Percentiles rank a stretch among this genome's conserved stretches.
These are phyloP conservation scores for Lamellibrachia luymesi DNA, from an alignment of 1,140 invertebrate genomes.

Conservation along the genomic window DNA sequence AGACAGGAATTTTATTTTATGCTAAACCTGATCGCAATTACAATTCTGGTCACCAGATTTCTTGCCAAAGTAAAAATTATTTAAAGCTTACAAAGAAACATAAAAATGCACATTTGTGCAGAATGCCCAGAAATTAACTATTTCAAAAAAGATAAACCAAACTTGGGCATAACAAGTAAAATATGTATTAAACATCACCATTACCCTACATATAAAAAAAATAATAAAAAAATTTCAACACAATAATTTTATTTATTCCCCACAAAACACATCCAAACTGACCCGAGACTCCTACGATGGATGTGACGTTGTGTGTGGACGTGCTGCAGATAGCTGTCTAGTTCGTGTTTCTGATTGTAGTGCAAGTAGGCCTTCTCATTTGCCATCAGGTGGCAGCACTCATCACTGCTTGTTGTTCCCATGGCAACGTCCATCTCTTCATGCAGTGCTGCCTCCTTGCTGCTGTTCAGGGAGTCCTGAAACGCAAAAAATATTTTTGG, in stretches of 20 bases:
- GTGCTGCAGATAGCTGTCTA: constrained; percentile 16
- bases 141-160: too few relatives aligned
- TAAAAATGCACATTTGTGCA: too few relatives aligned
- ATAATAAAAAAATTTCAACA: too few relatives aligned
- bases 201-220: too few relatives aligned
- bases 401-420: constrained; percentile 2
- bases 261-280: background rate
- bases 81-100: too few relatives aligned
- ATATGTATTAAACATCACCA: too few relatives aligned
- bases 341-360: constrained; percentile 13
- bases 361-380: constrained; percentile 2
- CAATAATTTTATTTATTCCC: background rate
- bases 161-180: too few relatives aligned
- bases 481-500: background rate
- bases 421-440: constrained; percentile 27
- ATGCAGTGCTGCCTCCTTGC: constrained; percentile 21
- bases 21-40: too few relatives aligned
- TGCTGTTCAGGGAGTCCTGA: background rate
- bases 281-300: background rate
- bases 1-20: too few relatives aligned
- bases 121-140: too few relatives aligned
- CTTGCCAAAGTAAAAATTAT: too few relatives aligned
- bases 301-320: background rate
- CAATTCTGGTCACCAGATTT: background rate
- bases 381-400: background rate